These are phyloP conservation scores for Mustelus asterias DNA, from an alignment of 2,113 vertebrate species.

Conservation along the genomic window DNA sequence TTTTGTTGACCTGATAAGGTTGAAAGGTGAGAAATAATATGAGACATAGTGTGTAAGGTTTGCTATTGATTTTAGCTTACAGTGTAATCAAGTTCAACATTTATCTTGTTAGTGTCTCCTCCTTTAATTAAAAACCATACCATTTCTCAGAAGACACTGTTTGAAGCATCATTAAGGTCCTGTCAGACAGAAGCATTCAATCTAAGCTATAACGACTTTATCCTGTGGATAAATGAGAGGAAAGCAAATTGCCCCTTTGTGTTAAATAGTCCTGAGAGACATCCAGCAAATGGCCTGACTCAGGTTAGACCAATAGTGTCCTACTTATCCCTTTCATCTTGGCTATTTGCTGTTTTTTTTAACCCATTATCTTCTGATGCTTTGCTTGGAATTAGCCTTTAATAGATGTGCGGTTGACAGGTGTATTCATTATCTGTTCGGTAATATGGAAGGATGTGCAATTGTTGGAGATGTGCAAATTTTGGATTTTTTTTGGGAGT, in stretches of 20 bases:
- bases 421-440: background rate
- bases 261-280: constrained; percentile 37
- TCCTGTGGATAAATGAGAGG: constrained; percentile 32
- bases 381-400: constrained; percentile 10
- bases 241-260: constrained; percentile 37
- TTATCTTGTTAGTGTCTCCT: constrained; percentile 36
- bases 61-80: constrained; percentile 33
- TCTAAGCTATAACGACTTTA: constrained; percentile 34
- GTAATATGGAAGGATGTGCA: background rate
- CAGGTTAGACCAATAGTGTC: constrained; percentile 33
- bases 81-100: constrained; percentile 36
- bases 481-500: background rate
- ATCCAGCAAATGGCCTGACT: constrained; percentile 34
- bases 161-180: constrained; percentile 31
- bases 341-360: constrained; percentile 9
- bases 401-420: background rate
- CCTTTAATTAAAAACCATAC: constrained; percentile 31
- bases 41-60: constrained; percentile 10
- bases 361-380: background rate
- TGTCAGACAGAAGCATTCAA: constrained; percentile 34
- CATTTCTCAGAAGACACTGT: constrained; percentile 28
- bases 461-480: background rate
- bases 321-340: background rate
- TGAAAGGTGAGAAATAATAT: constrained; percentile 22
- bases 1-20: background rate